phyloP scores from a whole-genome alignment of 2,113 vertebrate species.

The Solea solea region DNA sequence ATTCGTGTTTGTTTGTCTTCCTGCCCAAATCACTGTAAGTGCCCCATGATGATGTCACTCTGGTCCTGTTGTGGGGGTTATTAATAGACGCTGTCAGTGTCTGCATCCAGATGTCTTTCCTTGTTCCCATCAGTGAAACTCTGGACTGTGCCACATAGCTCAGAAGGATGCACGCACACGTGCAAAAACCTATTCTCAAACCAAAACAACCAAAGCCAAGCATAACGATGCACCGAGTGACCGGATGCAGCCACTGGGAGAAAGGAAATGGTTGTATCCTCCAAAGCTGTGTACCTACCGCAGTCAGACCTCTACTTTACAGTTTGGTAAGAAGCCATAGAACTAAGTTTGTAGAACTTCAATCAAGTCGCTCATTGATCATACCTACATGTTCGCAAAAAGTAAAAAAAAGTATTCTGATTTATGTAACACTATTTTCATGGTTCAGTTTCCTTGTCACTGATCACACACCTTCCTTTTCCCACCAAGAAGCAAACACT shows the following conservation, averaged over 20 bases:
- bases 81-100: conserved; percentile 74
- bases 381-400: not conserved
- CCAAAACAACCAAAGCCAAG: conserved; percentile 45
- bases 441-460: conserved; percentile 18
- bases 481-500: conserved; percentile 58
- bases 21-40: conserved; percentile 61
- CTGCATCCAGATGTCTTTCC: conserved; percentile 81
- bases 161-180: conserved; percentile 52
- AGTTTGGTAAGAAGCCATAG: conserved; percentile 16
- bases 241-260: conserved; percentile 78
- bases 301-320: conserved; percentile 4
- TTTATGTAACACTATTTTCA: not conserved
- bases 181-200: conserved; percentile 28
- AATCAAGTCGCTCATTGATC: not conserved
- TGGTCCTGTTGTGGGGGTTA: conserved; percentile 68
- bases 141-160: conserved; percentile 57
- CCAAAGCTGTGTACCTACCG: conserved; percentile 47
- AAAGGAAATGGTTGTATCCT: conserved; percentile 75
- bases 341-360: not conserved
- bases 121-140: conserved; percentile 76
- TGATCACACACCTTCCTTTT: conserved; percentile 47
- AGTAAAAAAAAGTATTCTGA: not conserved
- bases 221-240: conserved; percentile 67
- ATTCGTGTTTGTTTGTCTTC: conserved; percentile 73
- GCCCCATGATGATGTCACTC: conserved; percentile 76